Base-by-base conservation (phyloP, 2,113 vertebrate species). In the Ptychochromis oligacanthus region DNA sequence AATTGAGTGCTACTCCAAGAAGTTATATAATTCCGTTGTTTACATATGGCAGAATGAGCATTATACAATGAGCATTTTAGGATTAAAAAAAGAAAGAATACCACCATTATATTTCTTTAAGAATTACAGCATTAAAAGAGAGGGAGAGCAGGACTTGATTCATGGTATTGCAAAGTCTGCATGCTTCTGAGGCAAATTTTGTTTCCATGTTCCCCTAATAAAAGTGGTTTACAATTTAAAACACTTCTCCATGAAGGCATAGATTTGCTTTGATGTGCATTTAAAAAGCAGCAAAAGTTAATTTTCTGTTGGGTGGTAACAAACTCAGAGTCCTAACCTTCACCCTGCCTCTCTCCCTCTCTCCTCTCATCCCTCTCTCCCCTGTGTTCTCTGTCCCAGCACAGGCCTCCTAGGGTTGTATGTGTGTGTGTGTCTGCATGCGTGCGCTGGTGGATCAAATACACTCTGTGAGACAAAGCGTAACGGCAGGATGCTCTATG, bases 401-500 rank as follows among this genome's bases (percentile, higher is more conserved):
- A 65, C 38, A 40, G 85, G 80, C 82, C 89, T 89, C 89, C 91
- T 65, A 84, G 89, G 79, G 78, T 57, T 84, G 72, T 84, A 52
- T 90, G 85, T 88, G 75, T 52, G 61, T 57, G 81, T 34, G 61
- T 79, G 56, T 59, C 36, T 40, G 49, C 2, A 7, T 8, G 49
- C 7, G 52, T 54, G 78, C 15, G 82, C 80, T 81, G 88, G 75
- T 86, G 90, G 93, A 94, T 95, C 93, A 94, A 94, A 94, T 93
- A 84, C 91, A 85, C 92, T 93, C 91, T 92, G 90, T 90, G 92
- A 95, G 90, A 94, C 91, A 93, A 92, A 93, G 92, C 88, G 64
- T 87, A 91, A 55, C 91, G 70, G 89, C 92, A 88, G 92, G 92
- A 92, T 57, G 82, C 92, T 92, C 83, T 65, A 83, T 79, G 46